Evolutionary conservation across 2,888 invertebrate species (phyloP), one percentile per base, ranked within the genome.

Genomic region (Plusia festucae): DNA sequence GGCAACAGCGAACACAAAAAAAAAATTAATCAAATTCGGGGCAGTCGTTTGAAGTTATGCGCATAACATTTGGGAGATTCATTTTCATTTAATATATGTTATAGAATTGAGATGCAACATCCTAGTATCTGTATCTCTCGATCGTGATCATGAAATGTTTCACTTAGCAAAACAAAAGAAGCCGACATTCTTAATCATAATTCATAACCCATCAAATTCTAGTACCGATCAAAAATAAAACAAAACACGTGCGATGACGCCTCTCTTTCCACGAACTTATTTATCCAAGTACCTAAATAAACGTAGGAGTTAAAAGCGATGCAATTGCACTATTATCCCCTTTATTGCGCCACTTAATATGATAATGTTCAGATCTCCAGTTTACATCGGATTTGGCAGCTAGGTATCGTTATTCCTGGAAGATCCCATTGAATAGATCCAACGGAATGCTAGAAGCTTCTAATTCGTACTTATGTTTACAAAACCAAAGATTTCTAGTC

Each of bases 271-370:
- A 20, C 76, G 51, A 60, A 62, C 13, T 34, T 51, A 1, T n/a
- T 76, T 53, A 71, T 76, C 72, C 60, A 16, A 11, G 16, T 55
- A n/a, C n/a, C n/a, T n/a, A 75, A 60, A 27, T 71, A 54, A 75
- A 54, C 62, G 59, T 61, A 61, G 49, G 61, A 46, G 27, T 46
- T 51, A 57, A 40, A 22, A 24, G 52, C 59, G 27, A 34, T 15
- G 20, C 24, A 30, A 72, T 8, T 57, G 51, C 8, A 52, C 27
- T 62, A 54, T 55, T 61, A 68, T 62, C 40, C 32, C 56, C 53
- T 70, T 70, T 78, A 77, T 65, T 40, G 60, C 57, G 20, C 49
- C 46, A 68, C 59, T 68, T 79, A 77, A 68, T 72, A 64, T 66
- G 56, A 68, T 78, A 74, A 79, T 71, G 69, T 60, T 54, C n/a